Base-by-base conservation (phyloP, 2,888 invertebrate species). In the Patella caerulea region DNA sequence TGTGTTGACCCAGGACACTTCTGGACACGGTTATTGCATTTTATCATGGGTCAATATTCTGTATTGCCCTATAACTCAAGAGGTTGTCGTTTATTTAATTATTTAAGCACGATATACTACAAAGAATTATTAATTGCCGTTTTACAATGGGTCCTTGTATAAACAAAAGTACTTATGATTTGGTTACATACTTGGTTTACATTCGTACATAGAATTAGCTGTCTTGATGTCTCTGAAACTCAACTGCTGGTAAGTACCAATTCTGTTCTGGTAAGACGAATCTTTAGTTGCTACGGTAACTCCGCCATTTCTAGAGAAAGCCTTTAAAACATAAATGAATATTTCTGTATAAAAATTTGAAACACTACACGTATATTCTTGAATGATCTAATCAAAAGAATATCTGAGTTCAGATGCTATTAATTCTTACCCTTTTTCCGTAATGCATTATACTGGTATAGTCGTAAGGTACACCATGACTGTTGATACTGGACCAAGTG, bases 361-460 rank as follows among this genome's bases (percentile, higher is more conserved):
- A 29, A 29, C 2, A 29, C 29, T 29, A 29, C 29, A 29, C 29
- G 29, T 45, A 9, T 45, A 45, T 1, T 45, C 9, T 45, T 45
- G 45, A 45, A 45, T 45, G 45, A 45, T 45, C 45, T 45, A 45
- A 45, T 45, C 4, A 45, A 45, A 45, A 45, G 5, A 45, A 5
- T 45, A 45, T 45, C 45, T 45, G 9, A 45, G 45, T 45, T 45
- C 9, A 9, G 45, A 45, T 45, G 0, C 45, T 45, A 45, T 45
- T 45, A 7, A 4, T 65, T 79, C 82, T 79, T 74, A 86, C 86
- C 69, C 70, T 77, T 4, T 76, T 78, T 7, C 85, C 83, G 70
- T 88, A 88, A 76, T 88, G 88, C 88, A 88, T 88, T 53, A 88
- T 82, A 71, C 87, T 87, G 24, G 15, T 72, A 79, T 87, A 88